A percentile compares a stretch with the other conserved stretches of the same genome.
Conservation (phyloP, 2,113 vertebrate genomes). For the Myodes glareolus region DNA sequence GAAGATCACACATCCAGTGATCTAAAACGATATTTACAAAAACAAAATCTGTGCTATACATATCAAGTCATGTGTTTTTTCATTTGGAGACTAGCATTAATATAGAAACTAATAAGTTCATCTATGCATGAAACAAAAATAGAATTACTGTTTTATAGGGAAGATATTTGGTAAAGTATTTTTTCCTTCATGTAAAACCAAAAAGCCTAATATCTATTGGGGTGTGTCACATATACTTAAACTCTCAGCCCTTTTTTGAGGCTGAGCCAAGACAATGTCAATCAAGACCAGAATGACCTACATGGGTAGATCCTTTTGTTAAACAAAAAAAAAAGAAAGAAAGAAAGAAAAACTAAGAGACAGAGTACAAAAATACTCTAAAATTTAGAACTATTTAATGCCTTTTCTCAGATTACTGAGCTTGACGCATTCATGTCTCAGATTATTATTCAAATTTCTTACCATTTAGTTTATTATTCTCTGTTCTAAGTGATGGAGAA, state of each 20-base stretch:
- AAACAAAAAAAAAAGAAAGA: not conserved
- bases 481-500: not conserved
- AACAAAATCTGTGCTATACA: not conserved
- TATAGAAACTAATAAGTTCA: not conserved
- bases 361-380: not conserved
- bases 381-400: not conserved
- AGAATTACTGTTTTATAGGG: not conserved
- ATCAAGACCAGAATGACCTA: not conserved
- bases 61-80: not conserved
- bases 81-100: not conserved
- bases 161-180: not conserved
- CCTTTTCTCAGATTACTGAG: not conserved
- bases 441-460: not conserved
- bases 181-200: not conserved
- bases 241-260: not conserved
- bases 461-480: not conserved
- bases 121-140: not conserved
- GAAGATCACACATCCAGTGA: too few relatives aligned
- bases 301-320: not conserved
- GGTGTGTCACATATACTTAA: not conserved
- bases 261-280: not conserved
- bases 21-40: not conserved
- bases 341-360: not conserved
- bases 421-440: not conserved
- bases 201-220: not conserved